Conservation (phyloP, 2,888 invertebrate genomes). For the Drosophila anomalipes region DNA sequence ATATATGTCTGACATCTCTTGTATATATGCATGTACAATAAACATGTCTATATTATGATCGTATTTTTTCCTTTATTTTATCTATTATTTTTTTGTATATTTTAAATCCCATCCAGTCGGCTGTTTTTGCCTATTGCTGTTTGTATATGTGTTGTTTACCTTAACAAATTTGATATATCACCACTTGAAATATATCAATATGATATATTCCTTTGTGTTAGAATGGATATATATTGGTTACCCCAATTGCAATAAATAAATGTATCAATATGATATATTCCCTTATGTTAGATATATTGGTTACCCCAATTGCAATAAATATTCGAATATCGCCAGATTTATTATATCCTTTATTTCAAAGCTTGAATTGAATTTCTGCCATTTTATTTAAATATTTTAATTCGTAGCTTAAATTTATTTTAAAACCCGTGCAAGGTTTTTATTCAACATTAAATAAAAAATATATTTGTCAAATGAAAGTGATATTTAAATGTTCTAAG, state of each 20-base stretch:
- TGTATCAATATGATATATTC: not conserved
- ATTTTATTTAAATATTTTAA: not conserved
- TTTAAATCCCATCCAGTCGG: not conserved
- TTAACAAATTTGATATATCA: not conserved
- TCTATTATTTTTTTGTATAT: not conserved
- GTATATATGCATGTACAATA: accelerated
- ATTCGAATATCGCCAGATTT: not conserved
- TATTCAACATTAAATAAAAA: not conserved
- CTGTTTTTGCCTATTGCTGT: not conserved
- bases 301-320: not conserved
- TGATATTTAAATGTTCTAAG: not conserved
- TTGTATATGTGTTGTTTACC: not conserved
- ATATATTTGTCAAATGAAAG: not conserved
- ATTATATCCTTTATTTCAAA: not conserved
- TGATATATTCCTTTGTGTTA: not conserved
- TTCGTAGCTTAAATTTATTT: not conserved
- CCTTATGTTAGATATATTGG: not conserved
- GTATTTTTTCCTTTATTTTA: not conserved
- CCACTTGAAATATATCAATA: not conserved
- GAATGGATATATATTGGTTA: no score
- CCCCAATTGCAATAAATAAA: not conserved
- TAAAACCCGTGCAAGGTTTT: no score
- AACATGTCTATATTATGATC: not conserved
- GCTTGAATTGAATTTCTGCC: not conserved
- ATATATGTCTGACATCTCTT: not conserved